Percentiles rank a stretch among this genome's conserved stretches.
These are phyloP conservation scores for Epinotia demarniana DNA, from an alignment of 2,888 invertebrate species.

Conservation along the genomic window DNA sequence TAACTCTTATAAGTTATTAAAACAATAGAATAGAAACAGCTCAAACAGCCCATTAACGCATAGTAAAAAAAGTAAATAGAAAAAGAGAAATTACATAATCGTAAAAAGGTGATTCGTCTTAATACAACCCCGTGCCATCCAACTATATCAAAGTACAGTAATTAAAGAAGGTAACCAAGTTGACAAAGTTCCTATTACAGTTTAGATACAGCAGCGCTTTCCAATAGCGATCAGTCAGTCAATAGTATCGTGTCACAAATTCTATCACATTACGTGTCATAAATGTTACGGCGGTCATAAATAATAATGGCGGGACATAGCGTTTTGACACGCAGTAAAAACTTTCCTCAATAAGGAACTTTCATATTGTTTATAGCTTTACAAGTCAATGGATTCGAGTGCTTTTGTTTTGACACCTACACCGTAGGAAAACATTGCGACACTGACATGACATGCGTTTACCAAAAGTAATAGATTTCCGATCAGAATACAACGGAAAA, in stretches of 20 bases:
- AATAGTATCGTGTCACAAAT: constrained; percentile 24
- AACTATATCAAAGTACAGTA: too few relatives aligned
- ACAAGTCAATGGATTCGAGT: constrained; percentile 36
- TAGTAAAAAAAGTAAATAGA: too few relatives aligned
- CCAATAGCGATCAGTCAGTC: constrained; percentile 1
- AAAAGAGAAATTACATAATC: too few relatives aligned
- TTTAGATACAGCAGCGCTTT: not conserved
- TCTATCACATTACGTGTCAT: constrained; percentile 38
- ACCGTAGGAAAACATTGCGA: not conserved
- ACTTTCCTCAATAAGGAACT: constrained; percentile 38
- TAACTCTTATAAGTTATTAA: too few relatives aligned
- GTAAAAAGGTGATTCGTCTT: too few relatives aligned
- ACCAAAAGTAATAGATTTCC: not conserved
- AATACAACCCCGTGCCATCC: too few relatives aligned
- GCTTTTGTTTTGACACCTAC: constrained; percentile 12
- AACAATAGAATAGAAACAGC: too few relatives aligned
- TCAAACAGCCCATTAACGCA: too few relatives aligned
- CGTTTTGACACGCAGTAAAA: constrained; percentile 43
- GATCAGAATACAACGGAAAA: not conserved
- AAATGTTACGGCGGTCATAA: constrained; percentile 35
- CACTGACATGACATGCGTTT: not conserved
- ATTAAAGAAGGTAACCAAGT: too few relatives aligned
- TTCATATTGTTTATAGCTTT: constrained; percentile 34
- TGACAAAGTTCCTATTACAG: not conserved
- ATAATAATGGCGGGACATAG: constrained; percentile 32